Evolutionary conservation across 2,888 invertebrate species (phyloP), one percentile per base, ranked within the genome.

Genomic region (Ichneumon xanthorius): DNA sequence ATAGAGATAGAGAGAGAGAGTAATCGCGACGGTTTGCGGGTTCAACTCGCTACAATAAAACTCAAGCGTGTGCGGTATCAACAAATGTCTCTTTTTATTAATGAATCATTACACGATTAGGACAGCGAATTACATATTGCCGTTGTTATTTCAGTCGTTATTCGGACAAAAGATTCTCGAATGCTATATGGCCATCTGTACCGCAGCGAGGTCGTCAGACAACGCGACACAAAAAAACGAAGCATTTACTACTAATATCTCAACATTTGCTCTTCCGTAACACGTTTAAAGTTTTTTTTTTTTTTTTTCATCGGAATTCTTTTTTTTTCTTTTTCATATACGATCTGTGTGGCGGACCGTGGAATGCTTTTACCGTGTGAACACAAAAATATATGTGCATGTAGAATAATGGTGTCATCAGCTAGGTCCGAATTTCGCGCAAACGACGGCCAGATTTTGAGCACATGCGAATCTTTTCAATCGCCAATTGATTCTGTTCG

Each of bases 41-140:
- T 90, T 86, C 90, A 91, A 90, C 86, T 89, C 87, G 87, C 91
- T 91, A 90, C 91, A 91, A 91, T 91, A 89, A 91, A 90, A 90
- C 88, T 89, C 89, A 89, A 89, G 80, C 86, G 86, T 79, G 79
- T 86, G 82, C 83, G 83, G 77, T 86, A 83, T 86, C 72, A 80
- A 82, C 86, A 86, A 88, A 87, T 85, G 85, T 86, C 82, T 75
- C 80, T 83, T 87, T 86, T 87, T 87, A 81, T 87, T 87, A 77
- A 86, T 81, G 67, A 83, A 63, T 79, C 58, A 79, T 79, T 73
- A 86, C 86, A 86, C 86, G 86, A 83, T 83, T 86, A 70, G 83
- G 72, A 82, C 79, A 87, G 79, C 81, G 78, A 82, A 80, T 82
- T 83, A 85, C 83, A 86, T 82, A 85, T 85, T 84, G 78, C 76